These are phyloP conservation scores for Trichoplusia ni DNA, from an alignment of 1,140 invertebrate genomes.

Conservation along the genomic window DNA sequence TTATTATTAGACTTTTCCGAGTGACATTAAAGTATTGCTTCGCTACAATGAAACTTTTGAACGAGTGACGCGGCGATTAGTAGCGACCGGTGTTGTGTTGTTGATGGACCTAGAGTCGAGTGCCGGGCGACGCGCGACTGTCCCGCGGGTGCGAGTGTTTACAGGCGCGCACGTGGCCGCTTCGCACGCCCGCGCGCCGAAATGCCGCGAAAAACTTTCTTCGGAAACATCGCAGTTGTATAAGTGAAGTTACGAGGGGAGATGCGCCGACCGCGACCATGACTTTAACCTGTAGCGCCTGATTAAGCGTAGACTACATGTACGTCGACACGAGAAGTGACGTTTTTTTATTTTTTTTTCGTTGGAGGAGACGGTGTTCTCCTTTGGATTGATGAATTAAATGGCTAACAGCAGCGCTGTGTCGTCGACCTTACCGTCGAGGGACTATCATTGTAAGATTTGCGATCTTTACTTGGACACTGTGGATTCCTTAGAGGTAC, in stretches of 20 bases:
- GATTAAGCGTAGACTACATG: conserved; percentile 67
- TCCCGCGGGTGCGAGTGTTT: conserved; percentile 59
- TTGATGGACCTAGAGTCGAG: conserved; percentile 40
- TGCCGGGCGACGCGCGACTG: conserved; percentile 10
- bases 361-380: conserved; percentile 76
- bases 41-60: conserved; percentile 37
- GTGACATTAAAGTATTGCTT: conserved; percentile 20
- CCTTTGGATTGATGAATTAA: conserved; percentile 75
- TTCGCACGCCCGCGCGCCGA: conserved; percentile 61
- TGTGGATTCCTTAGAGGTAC: conserved; percentile 88
- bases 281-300: conserved; percentile 68
- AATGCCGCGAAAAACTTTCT: conserved; percentile 78
- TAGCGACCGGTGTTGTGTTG: conserved; percentile 20
- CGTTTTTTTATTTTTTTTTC: conserved; percentile 78
- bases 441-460: conserved; percentile 86
- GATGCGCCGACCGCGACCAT: conserved; percentile 56
- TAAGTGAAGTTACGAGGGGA: conserved; percentile 55
- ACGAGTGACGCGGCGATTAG: conserved; percentile 21
- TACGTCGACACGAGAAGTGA: conserved; percentile 62
- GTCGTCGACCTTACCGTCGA: conserved; percentile 76
- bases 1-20: conserved; percentile 35
- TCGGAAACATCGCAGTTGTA: conserved; percentile 63
- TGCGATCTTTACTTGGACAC: conserved; percentile 88
- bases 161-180: conserved; percentile 72
- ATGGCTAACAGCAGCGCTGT: conserved; percentile 81